Percentiles rank a stretch among this genome's conserved stretches.
Evolutionary conservation across 2,888 invertebrate species (phyloP).

Genomic region (Netelia melanura): DNA sequence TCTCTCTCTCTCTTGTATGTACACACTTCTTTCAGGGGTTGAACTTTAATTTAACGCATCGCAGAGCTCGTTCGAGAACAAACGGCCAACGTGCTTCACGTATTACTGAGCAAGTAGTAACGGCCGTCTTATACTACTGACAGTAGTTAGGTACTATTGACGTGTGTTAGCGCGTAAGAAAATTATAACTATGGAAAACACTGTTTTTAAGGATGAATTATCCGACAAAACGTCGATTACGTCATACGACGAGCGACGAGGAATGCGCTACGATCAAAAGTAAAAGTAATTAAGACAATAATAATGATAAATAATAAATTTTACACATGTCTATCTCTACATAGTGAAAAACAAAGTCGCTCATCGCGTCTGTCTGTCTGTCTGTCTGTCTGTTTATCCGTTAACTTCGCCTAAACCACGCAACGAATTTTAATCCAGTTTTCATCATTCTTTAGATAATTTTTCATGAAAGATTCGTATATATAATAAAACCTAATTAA

Average conservation of each 20-base stretch:
- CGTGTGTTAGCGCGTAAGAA: background rate
- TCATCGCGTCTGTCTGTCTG: no score
- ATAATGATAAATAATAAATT: no score
- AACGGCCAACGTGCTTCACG: slow-evolving; percentile 64
- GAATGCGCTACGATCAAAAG: background rate
- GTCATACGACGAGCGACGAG: background rate
- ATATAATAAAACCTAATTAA: no score
- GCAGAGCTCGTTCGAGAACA: slow-evolving; percentile 70
- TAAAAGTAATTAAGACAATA: background rate
- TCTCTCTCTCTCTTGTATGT: background rate
- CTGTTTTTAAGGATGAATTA: slow-evolving; percentile 17
- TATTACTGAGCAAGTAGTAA: slow-evolving; percentile 39
- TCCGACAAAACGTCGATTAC: background rate
- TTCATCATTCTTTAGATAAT: no score
- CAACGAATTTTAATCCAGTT: no score
- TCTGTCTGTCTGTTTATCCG: no score
- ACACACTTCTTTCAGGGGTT: slow-evolving; percentile 73
- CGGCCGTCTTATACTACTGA: background rate
- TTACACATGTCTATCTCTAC: no score
- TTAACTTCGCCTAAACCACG: no score
- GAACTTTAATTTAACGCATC: slow-evolving; percentile 84
- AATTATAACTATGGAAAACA: slow-evolving; percentile 33
- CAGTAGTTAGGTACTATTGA: background rate
- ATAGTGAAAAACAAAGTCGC: no score
- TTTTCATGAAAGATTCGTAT: no score